Evolutionary conservation across 2,797 vertebrate species (phyloP), one percentile per base, ranked within the genome.

Genomic region (Pseudochaenichthys georgianus): DNA sequence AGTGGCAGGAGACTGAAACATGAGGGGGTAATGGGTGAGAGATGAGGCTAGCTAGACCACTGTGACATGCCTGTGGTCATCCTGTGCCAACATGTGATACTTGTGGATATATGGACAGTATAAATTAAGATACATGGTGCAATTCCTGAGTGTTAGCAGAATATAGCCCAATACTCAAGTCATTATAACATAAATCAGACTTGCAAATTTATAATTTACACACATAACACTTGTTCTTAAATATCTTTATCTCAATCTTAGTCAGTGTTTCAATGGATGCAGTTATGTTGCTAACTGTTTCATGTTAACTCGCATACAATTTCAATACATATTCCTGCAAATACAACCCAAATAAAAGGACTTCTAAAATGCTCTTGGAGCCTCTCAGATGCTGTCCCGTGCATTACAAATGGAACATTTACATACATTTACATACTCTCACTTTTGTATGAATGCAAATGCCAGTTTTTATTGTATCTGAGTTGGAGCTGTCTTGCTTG

Each of bases 371-470:
- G 69, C 62, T 45, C 38, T 42, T 7, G 47, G 67, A 60, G 38
- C 64, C 17, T 64, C 75, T 87, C 70, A 66, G 63, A 60, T 45
- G 70, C 23, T 8, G 65, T 38, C 42, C 77, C 55, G 60, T 81
- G 70, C 78, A 87, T 82, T 79, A 63, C 79, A 79, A 84, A 88
- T 87, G 55, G n/a, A 13, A 66, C 19, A 75, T 89, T 82, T 79
- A 72, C 80, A 82, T 77, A 66, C 19, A 75, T 89, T 82, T 79
- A 72, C 80, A 82, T 77, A 66, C 69, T 55, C 55, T 75, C 43
- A 57, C 81, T 82, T 84, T 82, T 83, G 48, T 74, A 31, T 84
- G 69, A 84, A 78, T 75, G 63, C 71, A 77, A 42, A 79, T 74
- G 81, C 74, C 73, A 73, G 64, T 79, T 78, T 71, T 57, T 54